phyloP scores from a whole-genome alignment of 1,140 invertebrate genomes.

The Meloidogyne chitwoodi region DNA sequence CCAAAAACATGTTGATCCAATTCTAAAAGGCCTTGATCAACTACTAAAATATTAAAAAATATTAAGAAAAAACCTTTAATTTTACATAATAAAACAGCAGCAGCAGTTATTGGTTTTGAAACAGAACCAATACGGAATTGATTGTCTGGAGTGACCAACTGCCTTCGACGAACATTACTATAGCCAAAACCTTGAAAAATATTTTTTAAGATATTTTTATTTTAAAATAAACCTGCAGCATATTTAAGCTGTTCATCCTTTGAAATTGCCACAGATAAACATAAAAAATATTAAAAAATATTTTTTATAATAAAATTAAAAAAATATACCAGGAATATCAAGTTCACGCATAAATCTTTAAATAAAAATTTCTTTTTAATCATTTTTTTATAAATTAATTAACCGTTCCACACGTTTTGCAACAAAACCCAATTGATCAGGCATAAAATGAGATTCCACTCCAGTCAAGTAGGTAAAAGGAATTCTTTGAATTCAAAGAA shows the following conservation, averaged over 20 bases:
- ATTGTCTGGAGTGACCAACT: conserved; percentile 52
- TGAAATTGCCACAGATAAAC: conserved; percentile 56
- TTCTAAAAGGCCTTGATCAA: conserved; percentile 46
- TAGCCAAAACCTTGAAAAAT: conserved; percentile 50
- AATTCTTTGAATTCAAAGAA: conserved; percentile 25
- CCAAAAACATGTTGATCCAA: conserved; percentile 56
- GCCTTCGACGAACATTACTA: conserved; percentile 48
- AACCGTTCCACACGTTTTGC: conserved; percentile 49
- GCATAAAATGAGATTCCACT: conserved; percentile 39
- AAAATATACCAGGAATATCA: conserved; percentile 47
- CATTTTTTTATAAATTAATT: too few species aligned
- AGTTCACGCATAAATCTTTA: conserved; percentile 53
- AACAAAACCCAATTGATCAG: conserved; percentile 51
- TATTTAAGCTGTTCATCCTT: conserved; percentile 57
- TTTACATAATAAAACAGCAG: conserved; percentile 47
- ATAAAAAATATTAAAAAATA: neutral
- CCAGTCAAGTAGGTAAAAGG: conserved; percentile 49
- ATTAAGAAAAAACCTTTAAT: neutral
- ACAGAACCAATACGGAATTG: conserved; percentile 58
- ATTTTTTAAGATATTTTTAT: conserved; percentile 1
- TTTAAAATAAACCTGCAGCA: conserved; percentile 45
- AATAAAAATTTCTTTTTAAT: neutral
- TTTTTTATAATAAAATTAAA: neutral
- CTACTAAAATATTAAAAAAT: conserved; percentile 20
- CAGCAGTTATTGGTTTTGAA: conserved; percentile 58